Evolutionary conservation across 2,113 vertebrate species (phyloP), one percentile per base, ranked within the genome.

Genomic region (Marmota monax): DNA sequence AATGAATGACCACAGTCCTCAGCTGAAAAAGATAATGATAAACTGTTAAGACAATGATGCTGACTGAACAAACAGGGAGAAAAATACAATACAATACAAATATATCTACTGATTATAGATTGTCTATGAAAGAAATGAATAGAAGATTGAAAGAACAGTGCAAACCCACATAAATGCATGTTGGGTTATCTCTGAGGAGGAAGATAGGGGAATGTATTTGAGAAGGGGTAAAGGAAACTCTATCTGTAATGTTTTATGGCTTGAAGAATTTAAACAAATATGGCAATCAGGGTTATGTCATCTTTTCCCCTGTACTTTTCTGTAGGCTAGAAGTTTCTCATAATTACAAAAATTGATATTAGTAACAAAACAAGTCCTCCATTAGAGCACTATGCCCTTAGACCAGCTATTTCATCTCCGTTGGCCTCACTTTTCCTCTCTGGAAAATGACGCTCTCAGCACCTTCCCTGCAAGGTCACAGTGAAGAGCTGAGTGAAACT

Each of bases 251-350:
- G 61, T 51, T 34, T 80, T 67, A 51, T 23, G 25, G 85, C 82
- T 85, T 88, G 80, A 61, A 92, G 82, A 80, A 77, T 45, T 45
- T 45, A 45, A 63, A 58, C 69, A 69, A 72, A 77, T 79, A 74
- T 25, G 42, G 5, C 53, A 92, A 2, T 37, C 65, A 56, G 70
- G 6, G 7, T 93, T 39, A 18, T 42, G 56, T 9, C 20, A 42
- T 78, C 9, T 74, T 72, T 88, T 82, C 13, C 48, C 69, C 22
- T 48, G 17, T 77, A 16, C 13, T 79, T 88, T 61, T 80, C 53
- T 37, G 4, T 76, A 72, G 10, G 29, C 82, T 78, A 86, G 37
- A 85, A 23, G 78, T 65, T 86, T 92, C 58, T 78, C 37, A 32
- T 39, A 45, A 69, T 88, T 74, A 5, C 45, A 84, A 84, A 84